Percentiles rank a stretch among this genome's conserved stretches.
Conservation (phyloP, 2,888 invertebrate genomes). For the Syrista parreyssii region DNA sequence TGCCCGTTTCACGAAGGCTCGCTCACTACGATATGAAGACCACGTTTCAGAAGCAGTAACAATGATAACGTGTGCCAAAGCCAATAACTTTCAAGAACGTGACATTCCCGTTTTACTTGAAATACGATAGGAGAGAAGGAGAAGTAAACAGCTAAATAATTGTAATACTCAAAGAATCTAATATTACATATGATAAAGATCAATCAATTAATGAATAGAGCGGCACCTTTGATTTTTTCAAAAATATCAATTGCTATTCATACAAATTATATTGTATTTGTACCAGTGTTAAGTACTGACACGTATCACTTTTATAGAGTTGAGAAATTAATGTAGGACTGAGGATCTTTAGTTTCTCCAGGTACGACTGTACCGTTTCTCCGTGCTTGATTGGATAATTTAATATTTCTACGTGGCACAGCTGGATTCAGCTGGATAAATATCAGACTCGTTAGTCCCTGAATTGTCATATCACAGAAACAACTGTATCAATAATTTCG, state of each 20-base stretch:
- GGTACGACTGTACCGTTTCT: background rate
- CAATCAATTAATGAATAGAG: background rate
- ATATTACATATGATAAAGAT: background rate
- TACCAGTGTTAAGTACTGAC: background rate
- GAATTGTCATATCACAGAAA: background rate
- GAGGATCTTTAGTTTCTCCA: background rate
- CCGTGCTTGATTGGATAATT: background rate
- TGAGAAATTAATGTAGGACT: background rate
- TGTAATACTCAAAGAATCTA: background rate
- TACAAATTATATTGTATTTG: background rate
- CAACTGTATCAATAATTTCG: background rate
- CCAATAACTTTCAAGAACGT: conserved; percentile 36
- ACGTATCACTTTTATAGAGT: background rate
- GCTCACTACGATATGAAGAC: conserved; percentile 49
- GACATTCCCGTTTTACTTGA: background rate
- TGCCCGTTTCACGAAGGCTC: conserved; percentile 38
- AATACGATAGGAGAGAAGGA: background rate
- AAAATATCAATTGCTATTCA: background rate
- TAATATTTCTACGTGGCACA: background rate
- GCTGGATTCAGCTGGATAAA: background rate
- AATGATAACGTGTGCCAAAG: conserved; percentile 42
- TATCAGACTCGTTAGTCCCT: background rate
- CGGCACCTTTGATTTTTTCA: background rate
- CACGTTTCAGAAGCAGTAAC: conserved; percentile 44
- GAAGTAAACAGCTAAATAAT: background rate